Percentiles rank a stretch among this genome's conserved stretches.
Conservation (phyloP, 1,140 invertebrate genomes). For the Ceratina japonica region DNA sequence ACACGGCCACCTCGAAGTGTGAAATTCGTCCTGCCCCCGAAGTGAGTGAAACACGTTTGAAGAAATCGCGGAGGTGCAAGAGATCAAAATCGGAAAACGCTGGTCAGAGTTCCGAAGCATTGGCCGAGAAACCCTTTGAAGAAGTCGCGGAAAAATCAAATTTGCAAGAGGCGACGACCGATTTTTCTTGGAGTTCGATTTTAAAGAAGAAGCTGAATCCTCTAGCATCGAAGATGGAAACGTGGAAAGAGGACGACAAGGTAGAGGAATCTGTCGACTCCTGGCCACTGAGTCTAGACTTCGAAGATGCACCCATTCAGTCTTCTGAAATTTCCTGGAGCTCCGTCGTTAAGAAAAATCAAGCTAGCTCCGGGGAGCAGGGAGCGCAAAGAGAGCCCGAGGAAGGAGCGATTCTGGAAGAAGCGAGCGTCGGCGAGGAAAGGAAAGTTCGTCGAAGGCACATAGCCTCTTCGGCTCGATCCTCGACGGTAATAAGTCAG, state of each 20-base stretch:
- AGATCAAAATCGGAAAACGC: conserved; percentile 22
- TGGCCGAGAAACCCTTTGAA: not conserved
- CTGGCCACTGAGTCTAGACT: conserved; percentile 33
- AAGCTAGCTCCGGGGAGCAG: not conserved
- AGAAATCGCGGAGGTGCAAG: conserved; percentile 57
- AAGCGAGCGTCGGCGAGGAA: not conserved
- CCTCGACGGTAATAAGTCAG: conserved; percentile 12
- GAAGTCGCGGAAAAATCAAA: conserved; percentile 22
- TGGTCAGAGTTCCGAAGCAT: conserved; percentile 15
- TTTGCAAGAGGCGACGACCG: not conserved
- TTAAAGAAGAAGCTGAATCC: conserved; percentile 56
- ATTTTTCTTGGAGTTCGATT: conserved; percentile 68
- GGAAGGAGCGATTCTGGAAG: conserved; percentile 17
- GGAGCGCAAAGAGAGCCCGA: conserved; percentile 34
- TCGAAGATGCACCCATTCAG: not conserved
- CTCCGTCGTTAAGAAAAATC: conserved; percentile 60
- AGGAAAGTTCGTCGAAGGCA: not conserved
- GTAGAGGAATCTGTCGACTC: conserved; percentile 14
- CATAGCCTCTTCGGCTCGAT: conserved; percentile 1
- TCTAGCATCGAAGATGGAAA: not conserved
- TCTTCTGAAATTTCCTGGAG: conserved; percentile 64
- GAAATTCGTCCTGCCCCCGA: conserved; percentile 59
- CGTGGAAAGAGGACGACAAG: conserved; percentile 29
- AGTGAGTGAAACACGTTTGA: conserved; percentile 37
- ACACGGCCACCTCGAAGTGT: conserved; percentile 55